Base-by-base conservation (phyloP, 2,888 invertebrate genomes). In the Mystacides longicornis region DNA sequence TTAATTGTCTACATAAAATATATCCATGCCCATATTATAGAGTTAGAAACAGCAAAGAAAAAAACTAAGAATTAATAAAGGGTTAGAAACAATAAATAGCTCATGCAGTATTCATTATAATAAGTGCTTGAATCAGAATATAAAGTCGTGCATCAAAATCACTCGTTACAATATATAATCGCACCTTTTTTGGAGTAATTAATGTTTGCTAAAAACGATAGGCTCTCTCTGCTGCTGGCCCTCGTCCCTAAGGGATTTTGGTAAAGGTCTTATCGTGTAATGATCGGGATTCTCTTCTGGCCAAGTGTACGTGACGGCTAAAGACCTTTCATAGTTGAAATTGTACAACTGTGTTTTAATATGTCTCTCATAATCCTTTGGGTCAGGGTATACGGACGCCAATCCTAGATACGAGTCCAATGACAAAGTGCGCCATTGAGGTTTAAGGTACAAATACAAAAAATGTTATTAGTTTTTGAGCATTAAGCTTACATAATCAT, bases 341-440 rank as follows among this genome's bases (percentile, higher is more conserved):
- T 77, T 70, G 64, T 79, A 80, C 71, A 76, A 73, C 65, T 74
- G 79, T 49, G 68, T 70, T 58, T 70, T 67, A 53, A 83, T 71
- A 63, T 80, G 80, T 23, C 66, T 63, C 37, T 68, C 66, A 64
- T 80, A 79, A 67, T 82, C 73, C 54, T 72, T 71, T 22, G 83
- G 82, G 62, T 75, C 79, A 1, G 82, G 83, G 65, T 82, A 82
- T 23, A 77, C 73, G 18, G 81, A 80, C 9, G 79, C 80, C 60
- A 77, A 67, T 60, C 80, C 81, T 77, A 70, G 67, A n/a, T n/a
- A n/a, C n/a, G n/a, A n/a, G n/a, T n/a, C n/a, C n/a, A n/a, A n/a
- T n/a, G n/a, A n/a, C n/a, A n/a, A n/a, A n/a, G n/a, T n/a, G n/a
- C n/a, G n/a, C n/a, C n/a, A n/a, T n/a, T n/a, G n/a, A n/a, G n/a